Conservation (phyloP, 2,113 vertebrate species). For the Phyllostomus hastatus region DNA sequence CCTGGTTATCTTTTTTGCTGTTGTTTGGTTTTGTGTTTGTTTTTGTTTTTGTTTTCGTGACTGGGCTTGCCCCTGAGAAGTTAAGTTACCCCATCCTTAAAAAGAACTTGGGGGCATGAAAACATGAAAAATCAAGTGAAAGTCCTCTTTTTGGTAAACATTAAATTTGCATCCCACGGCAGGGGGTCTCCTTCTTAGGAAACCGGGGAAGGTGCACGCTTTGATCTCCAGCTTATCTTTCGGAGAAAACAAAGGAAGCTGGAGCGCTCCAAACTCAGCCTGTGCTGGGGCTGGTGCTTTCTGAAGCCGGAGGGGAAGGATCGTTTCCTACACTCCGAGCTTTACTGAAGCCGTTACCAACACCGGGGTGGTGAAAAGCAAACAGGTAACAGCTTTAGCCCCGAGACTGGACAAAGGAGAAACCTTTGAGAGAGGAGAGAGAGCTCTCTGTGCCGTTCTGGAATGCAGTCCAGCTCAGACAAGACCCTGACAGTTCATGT, state of each 20-base stretch:
- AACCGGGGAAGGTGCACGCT: fast-evolving
- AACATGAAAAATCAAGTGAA: background rate
- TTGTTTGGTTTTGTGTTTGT: background rate
- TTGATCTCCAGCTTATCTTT: background rate
- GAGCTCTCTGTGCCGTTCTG: background rate
- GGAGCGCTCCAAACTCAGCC: fast-evolving
- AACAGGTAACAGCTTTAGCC: too few relatives aligned
- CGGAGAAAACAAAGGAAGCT: background rate
- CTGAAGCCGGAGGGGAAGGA: background rate
- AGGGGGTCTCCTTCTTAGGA: background rate
- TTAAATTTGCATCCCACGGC: fast-evolving
- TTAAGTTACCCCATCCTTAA: background rate
- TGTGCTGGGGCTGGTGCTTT: fast-evolving
- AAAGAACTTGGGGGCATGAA: background rate
- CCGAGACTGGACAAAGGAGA: fast-evolving
- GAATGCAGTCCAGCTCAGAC: too few relatives aligned
- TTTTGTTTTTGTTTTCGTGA: background rate
- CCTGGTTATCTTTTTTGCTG: background rate
- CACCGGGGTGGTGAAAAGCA: background rate
- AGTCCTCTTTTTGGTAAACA: background rate
- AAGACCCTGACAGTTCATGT: fast-evolving
- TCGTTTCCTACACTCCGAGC: fast-evolving
- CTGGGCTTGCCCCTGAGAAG: background rate
- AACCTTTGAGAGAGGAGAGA: too few relatives aligned
- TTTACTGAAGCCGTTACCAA: background rate